Percentiles rank a stretch among this genome's conserved stretches.
Evolutionary conservation across 2,113 vertebrate species (phyloP).

Genomic region (Columbina picui): DNA sequence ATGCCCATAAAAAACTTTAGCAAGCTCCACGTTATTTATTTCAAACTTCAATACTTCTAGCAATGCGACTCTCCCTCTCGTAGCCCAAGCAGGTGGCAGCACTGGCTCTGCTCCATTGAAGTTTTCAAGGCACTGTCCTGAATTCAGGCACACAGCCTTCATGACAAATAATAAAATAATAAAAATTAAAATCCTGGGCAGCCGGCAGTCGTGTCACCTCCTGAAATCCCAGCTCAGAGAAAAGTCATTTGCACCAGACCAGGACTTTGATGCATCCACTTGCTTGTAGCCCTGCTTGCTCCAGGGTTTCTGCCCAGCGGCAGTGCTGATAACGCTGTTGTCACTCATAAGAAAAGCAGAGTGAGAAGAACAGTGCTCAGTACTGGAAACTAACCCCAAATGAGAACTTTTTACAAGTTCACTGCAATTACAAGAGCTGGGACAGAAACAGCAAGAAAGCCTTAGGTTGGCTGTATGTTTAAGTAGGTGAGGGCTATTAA

Average conservation of each 20-base stretch:
- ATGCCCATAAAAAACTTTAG: neutral
- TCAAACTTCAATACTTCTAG: neutral
- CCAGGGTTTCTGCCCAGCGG: neutral
- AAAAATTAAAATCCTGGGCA: neutral
- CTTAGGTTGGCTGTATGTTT: neutral
- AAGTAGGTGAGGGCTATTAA: neutral
- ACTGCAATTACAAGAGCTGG: neutral
- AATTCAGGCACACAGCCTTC: neutral
- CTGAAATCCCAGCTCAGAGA: neutral
- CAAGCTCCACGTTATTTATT: neutral
- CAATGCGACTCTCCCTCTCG: neutral
- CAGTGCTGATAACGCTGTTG: fast-evolving
- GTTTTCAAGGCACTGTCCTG: neutral
- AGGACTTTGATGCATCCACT: neutral
- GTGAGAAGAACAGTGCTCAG: neutral
- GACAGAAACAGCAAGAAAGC: neutral
- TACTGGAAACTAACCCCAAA: neutral
- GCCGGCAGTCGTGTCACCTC: neutral
- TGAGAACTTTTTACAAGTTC: neutral
- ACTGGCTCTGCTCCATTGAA: neutral
- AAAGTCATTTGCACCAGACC: neutral
- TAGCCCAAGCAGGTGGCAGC: neutral
- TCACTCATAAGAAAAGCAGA: neutral
- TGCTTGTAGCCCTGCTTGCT: neutral
- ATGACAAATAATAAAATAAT: neutral